phyloP scores from a whole-genome alignment of 2,888 invertebrate genomes.

The Drosophila falleni region DNA sequence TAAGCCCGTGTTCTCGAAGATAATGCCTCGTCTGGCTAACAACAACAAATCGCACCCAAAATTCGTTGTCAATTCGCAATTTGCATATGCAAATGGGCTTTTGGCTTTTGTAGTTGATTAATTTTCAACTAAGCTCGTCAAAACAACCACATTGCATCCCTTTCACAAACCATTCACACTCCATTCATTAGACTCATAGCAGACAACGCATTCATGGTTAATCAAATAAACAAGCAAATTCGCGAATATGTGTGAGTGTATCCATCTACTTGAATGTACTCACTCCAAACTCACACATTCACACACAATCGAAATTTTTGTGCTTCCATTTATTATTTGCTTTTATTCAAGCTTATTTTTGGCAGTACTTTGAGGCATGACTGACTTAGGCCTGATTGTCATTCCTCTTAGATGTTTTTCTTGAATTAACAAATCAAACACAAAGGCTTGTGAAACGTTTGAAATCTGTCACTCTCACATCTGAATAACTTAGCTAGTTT shows the following conservation, averaged over 20 bases:
- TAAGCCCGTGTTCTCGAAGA: slow-evolving; percentile 27
- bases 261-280: slow-evolving; percentile 13
- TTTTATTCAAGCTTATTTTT: slow-evolving; percentile 20
- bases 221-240: slow-evolving; percentile 62
- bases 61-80: slow-evolving; percentile 39
- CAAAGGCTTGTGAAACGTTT: slow-evolving; percentile 8
- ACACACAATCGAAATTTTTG: slow-evolving; percentile 13
- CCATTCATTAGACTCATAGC: slow-evolving; percentile 31
- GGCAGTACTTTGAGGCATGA: slow-evolving; percentile 18
- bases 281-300: slow-evolving; percentile 7
- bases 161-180: slow-evolving; percentile 12
- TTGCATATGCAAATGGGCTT: slow-evolving; percentile 63
- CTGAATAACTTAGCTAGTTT: too few relatives aligned
- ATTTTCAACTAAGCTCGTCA: slow-evolving; percentile 45
- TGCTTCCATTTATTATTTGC: slow-evolving; percentile 10
- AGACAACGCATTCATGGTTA: slow-evolving; percentile 67
- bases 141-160: slow-evolving; percentile 15
- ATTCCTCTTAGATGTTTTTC: background rate
- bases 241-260: slow-evolving; percentile 23
- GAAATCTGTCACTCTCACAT: slow-evolving; percentile 11
- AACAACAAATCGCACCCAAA: background rate
- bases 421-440: slow-evolving; percentile 15
- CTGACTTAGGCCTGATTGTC: slow-evolving; percentile 12
- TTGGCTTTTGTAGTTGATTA: slow-evolving; percentile 59
- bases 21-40: slow-evolving; percentile 18